Percentiles rank a stretch among this genome's conserved stretches.
Evolutionary conservation across 1,140 invertebrate genomes (phyloP).

Genomic region (Aculops lycopersici): DNA sequence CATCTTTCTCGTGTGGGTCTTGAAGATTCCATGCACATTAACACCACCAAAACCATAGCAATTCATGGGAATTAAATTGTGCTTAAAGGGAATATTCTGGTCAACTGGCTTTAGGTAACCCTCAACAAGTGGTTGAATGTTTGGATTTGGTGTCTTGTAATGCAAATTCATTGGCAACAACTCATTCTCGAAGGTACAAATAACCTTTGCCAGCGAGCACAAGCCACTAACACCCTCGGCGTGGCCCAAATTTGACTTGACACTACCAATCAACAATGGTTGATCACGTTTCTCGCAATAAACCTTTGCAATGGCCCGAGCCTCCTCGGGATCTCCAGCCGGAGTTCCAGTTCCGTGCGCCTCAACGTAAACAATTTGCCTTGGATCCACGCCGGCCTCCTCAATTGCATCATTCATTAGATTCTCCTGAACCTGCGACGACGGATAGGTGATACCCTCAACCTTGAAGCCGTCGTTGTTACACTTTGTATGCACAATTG

Average conservation of each 20-base stretch:
- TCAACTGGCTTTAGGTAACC: slow-evolving; percentile 36
- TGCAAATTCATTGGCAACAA: slow-evolving; percentile 23
- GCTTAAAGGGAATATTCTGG: slow-evolving; percentile 23
- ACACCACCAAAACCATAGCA: slow-evolving; percentile 91
- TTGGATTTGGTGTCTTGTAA: slow-evolving; percentile 20
- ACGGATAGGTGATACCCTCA: slow-evolving; percentile 52
- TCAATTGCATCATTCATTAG: slow-evolving; percentile 52
- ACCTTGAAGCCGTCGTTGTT: slow-evolving; percentile 67
- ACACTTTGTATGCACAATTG: slow-evolving; percentile 35
- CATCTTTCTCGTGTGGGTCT: slow-evolving; percentile 17
- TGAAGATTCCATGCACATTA: slow-evolving; percentile 61
- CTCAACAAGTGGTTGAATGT: slow-evolving; percentile 23
- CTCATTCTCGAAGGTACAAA: slow-evolving; percentile 19
- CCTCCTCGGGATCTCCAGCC: slow-evolving; percentile 36
- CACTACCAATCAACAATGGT: slow-evolving; percentile 48
- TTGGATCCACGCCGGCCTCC: slow-evolving; percentile 43
- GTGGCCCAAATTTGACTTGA: slow-evolving; percentile 79
- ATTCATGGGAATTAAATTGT: slow-evolving; percentile 58
- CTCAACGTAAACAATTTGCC: slow-evolving; percentile 53
- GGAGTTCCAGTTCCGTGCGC: slow-evolving; percentile 77
- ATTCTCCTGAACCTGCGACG: slow-evolving; percentile 45
- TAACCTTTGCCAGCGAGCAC: slow-evolving; percentile 17
- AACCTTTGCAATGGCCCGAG: slow-evolving; percentile 37
- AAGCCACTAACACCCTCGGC: slow-evolving; percentile 58
- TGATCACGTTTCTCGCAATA: slow-evolving; percentile 11